phyloP scores from a whole-genome alignment of 2,113 vertebrate genomes.

The Tinamus guttatus region DNA sequence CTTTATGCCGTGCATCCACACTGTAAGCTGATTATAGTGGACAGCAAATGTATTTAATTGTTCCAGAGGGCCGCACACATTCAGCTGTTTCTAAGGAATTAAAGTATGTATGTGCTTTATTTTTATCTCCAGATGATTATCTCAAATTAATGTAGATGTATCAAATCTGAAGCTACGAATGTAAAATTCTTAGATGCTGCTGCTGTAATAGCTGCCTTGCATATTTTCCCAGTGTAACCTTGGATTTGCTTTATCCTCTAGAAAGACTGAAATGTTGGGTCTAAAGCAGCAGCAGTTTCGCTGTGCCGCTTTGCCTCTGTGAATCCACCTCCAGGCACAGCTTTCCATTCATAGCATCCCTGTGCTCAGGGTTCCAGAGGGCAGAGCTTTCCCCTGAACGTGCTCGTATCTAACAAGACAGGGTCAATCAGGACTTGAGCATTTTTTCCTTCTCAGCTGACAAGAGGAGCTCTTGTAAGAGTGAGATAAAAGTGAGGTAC shows the following conservation, averaged over 20 bases:
- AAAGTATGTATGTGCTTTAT: not conserved
- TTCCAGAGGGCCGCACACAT: not conserved
- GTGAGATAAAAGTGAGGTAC: too few species aligned
- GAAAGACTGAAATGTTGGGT: not conserved
- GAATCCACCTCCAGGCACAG: not conserved
- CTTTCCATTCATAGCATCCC: not conserved
- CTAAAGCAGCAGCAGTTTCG: not conserved
- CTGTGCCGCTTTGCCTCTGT: not conserved
- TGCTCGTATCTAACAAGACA: not conserved
- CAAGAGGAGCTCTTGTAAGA: not conserved
- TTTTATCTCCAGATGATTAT: not conserved
- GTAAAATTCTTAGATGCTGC: not conserved
- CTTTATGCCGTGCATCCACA: not conserved
- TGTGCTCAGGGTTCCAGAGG: not conserved
- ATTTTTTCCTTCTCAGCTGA: not conserved
- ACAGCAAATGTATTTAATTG: not conserved
- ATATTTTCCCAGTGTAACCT: not conserved
- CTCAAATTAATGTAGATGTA: not conserved
- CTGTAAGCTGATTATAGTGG: not conserved
- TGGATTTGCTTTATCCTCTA: not conserved
- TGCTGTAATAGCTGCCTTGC: not conserved
- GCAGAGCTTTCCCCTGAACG: not conserved
- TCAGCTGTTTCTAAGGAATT: not conserved
- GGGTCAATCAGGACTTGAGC: not conserved
- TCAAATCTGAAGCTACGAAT: not conserved